These are phyloP conservation scores for Gambelia wislizenii DNA, from an alignment of 2,797 vertebrate genomes.

Conservation along the genomic window DNA sequence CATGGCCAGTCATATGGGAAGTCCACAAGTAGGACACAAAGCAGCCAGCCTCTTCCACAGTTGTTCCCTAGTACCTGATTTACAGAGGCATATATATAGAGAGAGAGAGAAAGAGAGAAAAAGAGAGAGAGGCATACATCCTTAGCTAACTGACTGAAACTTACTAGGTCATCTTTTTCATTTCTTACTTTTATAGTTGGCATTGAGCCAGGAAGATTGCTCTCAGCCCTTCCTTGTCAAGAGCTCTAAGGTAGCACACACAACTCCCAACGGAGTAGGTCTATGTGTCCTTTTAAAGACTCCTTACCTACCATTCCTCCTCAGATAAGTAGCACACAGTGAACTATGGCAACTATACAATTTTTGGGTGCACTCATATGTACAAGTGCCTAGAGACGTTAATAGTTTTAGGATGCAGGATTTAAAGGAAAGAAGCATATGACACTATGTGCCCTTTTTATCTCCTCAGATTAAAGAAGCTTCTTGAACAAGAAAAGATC, in stretches of 20 bases:
- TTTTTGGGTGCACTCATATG: neutral
- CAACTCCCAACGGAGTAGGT: neutral
- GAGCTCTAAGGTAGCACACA: neutral
- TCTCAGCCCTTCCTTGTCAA: neutral
- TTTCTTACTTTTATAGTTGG: neutral
- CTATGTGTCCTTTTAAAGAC: neutral
- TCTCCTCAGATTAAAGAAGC: constrained; percentile 88
- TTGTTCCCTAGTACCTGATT: neutral
- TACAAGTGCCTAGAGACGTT: neutral
- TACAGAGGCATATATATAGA: neutral
- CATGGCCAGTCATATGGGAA: neutral
- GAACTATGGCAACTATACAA: constrained; percentile 24
- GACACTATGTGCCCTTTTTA: constrained; percentile 38
- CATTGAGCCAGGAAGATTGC: neutral
- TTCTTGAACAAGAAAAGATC: constrained; percentile 95
- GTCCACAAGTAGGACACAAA: neutral
- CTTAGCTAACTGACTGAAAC: neutral
- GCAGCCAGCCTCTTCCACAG: neutral
- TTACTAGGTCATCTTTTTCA: neutral
- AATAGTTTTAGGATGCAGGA: neutral
- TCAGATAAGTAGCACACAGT: neutral
- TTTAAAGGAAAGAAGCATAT: neutral
- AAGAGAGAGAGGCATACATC: neutral
- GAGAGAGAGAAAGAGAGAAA: too few relatives aligned
- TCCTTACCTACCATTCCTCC: neutral